Evolutionary conservation across 2,888 invertebrate species (phyloP).

Genomic region (Chouioia cunea): DNA sequence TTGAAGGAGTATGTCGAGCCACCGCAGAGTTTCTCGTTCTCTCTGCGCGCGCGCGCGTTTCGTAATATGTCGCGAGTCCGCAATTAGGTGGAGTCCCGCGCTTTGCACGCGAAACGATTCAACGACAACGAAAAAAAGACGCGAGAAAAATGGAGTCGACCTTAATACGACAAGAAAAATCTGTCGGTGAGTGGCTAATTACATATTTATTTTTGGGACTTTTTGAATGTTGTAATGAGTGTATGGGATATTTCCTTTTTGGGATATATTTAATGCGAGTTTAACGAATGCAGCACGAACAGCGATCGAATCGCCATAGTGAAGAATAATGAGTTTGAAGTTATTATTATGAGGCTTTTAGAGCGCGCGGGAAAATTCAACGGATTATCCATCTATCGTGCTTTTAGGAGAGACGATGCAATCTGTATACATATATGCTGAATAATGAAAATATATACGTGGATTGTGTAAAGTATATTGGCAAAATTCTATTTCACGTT

Average conservation of each 20-base stretch:
- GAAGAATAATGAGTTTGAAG: conserved; percentile 8
- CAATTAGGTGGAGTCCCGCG: conserved; percentile 37
- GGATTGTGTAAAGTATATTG: no score
- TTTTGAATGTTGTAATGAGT: not conserved
- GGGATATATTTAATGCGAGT: conserved; percentile 16
- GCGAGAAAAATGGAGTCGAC: conserved; percentile 30
- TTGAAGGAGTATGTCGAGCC: conserved; percentile 30
- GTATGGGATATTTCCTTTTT: conserved; percentile 28
- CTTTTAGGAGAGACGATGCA: no score
- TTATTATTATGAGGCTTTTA: conserved; percentile 14
- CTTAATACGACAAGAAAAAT: conserved; percentile 36
- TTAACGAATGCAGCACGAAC: conserved; percentile 24
- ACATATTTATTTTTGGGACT: conserved; percentile 20
- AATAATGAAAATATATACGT: no score
- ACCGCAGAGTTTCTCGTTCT: not conserved
- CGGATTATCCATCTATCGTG: no score
- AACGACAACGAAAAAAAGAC: conserved; percentile 12
- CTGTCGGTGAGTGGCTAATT: conserved; percentile 24
- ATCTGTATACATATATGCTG: no score
- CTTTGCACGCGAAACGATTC: not conserved
- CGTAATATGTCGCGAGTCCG: conserved; percentile 33
- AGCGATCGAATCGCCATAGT: not conserved
- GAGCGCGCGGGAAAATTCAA: conserved; percentile 21
- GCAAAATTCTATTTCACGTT: no score
- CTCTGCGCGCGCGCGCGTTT: conserved; percentile 23